Conservation (phyloP, 2,113 vertebrate species). For the Corvus cornix region DNA sequence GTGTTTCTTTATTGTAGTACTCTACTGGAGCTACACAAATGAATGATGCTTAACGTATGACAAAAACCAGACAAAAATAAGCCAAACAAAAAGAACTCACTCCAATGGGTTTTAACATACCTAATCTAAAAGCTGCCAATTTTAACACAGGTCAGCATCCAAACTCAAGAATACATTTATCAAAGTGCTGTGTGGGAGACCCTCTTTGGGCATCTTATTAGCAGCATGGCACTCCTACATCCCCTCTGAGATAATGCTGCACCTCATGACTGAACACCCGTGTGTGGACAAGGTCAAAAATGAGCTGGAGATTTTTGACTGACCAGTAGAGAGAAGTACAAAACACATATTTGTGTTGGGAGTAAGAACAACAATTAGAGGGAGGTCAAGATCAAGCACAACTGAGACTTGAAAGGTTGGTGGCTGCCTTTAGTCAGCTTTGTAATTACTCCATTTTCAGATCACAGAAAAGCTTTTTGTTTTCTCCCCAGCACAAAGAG, state of each 20-base stretch:
- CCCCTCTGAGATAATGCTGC: neutral
- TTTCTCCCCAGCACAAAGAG: neutral
- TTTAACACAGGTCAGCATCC: neutral
- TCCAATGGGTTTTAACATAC: neutral
- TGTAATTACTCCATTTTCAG: conserved; percentile 18
- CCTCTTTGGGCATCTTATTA: neutral
- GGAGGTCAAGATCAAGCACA: neutral
- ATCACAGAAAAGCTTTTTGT: neutral
- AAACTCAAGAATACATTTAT: neutral
- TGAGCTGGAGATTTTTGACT: neutral
- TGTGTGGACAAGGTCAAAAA: neutral
- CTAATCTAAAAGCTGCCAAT: conserved; percentile 3
- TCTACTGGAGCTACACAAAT: neutral
- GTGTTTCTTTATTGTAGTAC: neutral
- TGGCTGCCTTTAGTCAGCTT: conserved; percentile 19
- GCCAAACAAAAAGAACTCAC: neutral
- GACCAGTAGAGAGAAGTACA: neutral
- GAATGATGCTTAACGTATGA: neutral
- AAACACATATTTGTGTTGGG: neutral
- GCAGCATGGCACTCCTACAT: neutral
- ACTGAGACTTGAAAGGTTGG: neutral
- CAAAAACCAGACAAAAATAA: neutral
- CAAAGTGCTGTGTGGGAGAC: neutral
- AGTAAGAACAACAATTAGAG: neutral
- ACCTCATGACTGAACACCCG: neutral